Percentiles rank a stretch among this genome's conserved stretches.
These are phyloP conservation scores for Pelodiscus sinensis DNA, from an alignment of 2,113 vertebrate genomes.

Conservation along the genomic window DNA sequence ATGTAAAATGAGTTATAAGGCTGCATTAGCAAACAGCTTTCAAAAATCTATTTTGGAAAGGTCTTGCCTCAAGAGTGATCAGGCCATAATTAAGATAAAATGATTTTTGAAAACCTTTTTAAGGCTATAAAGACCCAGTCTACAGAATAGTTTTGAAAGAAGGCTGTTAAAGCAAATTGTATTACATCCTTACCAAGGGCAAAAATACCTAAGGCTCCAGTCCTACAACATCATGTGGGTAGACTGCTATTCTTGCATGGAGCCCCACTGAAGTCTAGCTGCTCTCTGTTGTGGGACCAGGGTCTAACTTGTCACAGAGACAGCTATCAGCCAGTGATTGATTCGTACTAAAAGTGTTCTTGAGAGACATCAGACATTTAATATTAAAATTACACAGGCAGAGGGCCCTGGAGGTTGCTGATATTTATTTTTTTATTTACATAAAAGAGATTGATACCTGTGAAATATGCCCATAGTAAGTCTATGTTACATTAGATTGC, in stretches of 20 bases:
- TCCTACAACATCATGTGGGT: background rate
- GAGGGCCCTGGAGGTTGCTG: background rate
- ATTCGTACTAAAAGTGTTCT: background rate
- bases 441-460: background rate
- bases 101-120: background rate
- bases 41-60: background rate
- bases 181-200: background rate
- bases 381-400: background rate
- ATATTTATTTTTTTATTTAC: background rate
- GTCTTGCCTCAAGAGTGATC: background rate
- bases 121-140: background rate
- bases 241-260: background rate
- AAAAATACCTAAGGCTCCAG: background rate
- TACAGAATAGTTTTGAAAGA: conserved; percentile 8
- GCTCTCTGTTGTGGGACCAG: background rate
- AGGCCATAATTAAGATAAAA: background rate
- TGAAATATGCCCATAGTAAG: background rate
- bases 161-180: background rate
- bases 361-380: background rate
- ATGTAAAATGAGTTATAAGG: background rate
- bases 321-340: background rate
- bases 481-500: background rate
- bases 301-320: background rate
- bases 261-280: background rate
- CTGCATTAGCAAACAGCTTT: background rate